A percentile compares a stretch with the other conserved stretches of the same genome.
phyloP scores from a whole-genome alignment of 1,140 invertebrate species.

The Aphaenogaster ashmeadi region DNA sequence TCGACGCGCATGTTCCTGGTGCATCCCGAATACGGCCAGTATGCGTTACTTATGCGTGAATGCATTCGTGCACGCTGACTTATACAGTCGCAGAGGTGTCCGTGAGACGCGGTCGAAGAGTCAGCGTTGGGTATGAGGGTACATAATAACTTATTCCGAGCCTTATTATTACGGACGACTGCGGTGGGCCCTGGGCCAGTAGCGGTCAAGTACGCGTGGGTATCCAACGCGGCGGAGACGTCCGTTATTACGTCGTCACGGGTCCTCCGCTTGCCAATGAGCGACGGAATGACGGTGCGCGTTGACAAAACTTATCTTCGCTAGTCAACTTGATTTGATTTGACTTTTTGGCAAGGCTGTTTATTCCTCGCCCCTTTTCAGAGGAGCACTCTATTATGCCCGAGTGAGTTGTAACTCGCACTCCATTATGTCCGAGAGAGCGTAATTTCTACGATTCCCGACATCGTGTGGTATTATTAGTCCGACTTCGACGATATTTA shows the following conservation, averaged over 20 bases:
- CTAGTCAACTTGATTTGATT: not conserved
- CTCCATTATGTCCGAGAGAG: not conserved
- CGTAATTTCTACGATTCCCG: not conserved
- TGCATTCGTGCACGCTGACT: not conserved
- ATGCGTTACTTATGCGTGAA: not conserved
- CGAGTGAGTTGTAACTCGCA: not conserved
- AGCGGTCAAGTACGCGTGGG: constrained; percentile 56
- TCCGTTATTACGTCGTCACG: constrained; percentile 82
- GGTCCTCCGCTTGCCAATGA: constrained; percentile 72
- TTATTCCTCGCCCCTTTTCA: not conserved
- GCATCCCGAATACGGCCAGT: not conserved
- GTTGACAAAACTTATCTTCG: constrained; percentile 43
- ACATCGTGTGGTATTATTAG: not conserved
- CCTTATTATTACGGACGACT: constrained; percentile 83
- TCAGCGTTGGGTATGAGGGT: constrained; percentile 76
- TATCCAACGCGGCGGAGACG: constrained; percentile 41
- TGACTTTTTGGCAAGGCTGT: not conserved
- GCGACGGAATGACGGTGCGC: constrained; percentile 68
- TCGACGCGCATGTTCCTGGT: not conserved
- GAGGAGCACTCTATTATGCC: not conserved
- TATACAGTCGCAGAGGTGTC: not conserved
- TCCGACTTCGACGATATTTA: not conserved
- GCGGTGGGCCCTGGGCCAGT: constrained; percentile 73
- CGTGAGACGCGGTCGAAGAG: constrained; percentile 66
- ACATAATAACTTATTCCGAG: constrained; percentile 84